A percentile compares a stretch with the other conserved stretches of the same genome.
phyloP scores from a whole-genome alignment of 1,140 invertebrate genomes.

The Drosophila melanica region DNA sequence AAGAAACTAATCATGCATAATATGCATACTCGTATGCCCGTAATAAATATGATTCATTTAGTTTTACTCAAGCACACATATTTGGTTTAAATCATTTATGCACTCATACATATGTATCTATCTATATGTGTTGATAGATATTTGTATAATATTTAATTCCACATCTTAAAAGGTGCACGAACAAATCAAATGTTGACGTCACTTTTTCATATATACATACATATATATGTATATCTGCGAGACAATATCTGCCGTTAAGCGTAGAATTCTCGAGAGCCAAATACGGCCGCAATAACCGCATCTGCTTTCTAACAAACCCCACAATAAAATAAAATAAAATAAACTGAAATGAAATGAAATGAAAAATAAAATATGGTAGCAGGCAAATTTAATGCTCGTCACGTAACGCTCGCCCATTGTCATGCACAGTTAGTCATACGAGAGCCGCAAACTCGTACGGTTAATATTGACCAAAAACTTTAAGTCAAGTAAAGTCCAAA shows the following conservation, averaged over 20 bases:
- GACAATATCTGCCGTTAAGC: slow-evolving; percentile 40
- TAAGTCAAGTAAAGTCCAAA: not conserved
- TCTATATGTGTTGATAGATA: not conserved
- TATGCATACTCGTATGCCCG: too few relatives aligned
- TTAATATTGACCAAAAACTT: slow-evolving; percentile 22
- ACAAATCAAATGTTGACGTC: slow-evolving; percentile 41
- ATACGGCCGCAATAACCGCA: slow-evolving; percentile 66
- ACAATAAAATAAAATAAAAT: not conserved
- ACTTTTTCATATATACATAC: not conserved
- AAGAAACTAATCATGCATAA: not conserved
- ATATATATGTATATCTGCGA: not conserved
- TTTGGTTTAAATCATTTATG: slow-evolving; percentile 27
- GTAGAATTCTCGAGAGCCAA: slow-evolving; percentile 45
- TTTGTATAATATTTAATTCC: not conserved
- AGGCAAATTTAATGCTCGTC: slow-evolving; percentile 65
- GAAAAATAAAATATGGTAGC: slow-evolving; percentile 25
- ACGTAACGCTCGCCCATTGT: slow-evolving; percentile 68
- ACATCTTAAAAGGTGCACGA: slow-evolving; percentile 35
- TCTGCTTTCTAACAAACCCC: slow-evolving; percentile 66
- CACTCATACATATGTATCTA: slow-evolving; percentile 13
- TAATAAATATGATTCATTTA: slow-evolving; percentile 11
- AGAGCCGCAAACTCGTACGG: slow-evolving; percentile 5
- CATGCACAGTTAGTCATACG: slow-evolving; percentile 73
- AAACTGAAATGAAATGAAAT: too few relatives aligned
- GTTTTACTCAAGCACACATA: not conserved